Evolutionary conservation across 2,888 invertebrate genomes (phyloP).

Genomic region (Chromoteleia sp.): DNA sequence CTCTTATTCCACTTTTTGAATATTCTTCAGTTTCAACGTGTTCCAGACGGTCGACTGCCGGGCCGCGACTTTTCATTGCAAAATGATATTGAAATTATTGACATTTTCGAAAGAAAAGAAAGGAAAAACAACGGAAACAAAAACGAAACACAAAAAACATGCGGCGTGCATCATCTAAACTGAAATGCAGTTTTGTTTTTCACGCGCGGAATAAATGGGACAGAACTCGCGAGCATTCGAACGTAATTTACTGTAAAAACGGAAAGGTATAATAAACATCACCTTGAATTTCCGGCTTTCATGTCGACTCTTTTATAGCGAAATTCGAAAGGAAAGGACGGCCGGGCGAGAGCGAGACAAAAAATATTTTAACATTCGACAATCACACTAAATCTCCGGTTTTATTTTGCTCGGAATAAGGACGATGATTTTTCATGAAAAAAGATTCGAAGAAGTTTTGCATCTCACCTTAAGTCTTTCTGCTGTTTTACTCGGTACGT

Average conservation of each 20-base stretch:
- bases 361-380: conserved; percentile 56
- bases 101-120: conserved; percentile 23
- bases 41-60: no score
- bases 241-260: conserved; percentile 50
- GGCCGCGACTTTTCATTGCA: conserved; percentile 4
- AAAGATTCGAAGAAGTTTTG: conserved; percentile 68
- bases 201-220: conserved; percentile 36
- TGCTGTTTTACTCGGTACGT: conserved; percentile 67
- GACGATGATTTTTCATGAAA: conserved; percentile 68
- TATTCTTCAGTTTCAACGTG: conserved; percentile 47
- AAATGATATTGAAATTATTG: conserved; percentile 34
- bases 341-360: conserved; percentile 3
- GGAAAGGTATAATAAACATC: conserved; percentile 51
- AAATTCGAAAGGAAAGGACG: conserved; percentile 29
- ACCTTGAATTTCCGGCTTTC: conserved; percentile 43
- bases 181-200: conserved; percentile 19
- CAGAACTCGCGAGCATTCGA: conserved; percentile 19
- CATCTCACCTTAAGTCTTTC: conserved; percentile 68
- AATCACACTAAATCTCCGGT: conserved; percentile 60
- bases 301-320: conserved; percentile 22
- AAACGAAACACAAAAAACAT: no score
- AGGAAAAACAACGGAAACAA: no score
- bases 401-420: conserved; percentile 63
- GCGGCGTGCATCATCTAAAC: conserved; percentile 9
- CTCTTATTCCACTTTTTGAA: conserved; percentile 72